Base-by-base conservation (phyloP, 2,888 invertebrate species). In the Thera obeliscata region DNA sequence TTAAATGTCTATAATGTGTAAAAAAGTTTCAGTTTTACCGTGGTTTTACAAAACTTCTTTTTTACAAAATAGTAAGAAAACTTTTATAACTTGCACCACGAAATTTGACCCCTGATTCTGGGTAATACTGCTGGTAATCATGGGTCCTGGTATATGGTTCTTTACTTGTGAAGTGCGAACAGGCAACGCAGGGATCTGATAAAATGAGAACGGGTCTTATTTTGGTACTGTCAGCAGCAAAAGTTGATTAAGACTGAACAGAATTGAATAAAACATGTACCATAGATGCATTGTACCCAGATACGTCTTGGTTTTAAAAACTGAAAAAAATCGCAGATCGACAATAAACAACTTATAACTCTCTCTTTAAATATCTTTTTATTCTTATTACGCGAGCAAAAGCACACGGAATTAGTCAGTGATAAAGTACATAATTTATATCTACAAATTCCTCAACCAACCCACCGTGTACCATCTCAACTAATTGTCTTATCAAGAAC, bases 401-500 rank as follows among this genome's bases (percentile, higher is more conserved):
- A 2, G 43, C 2, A 46, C 8, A 46, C 2, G 9, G 43, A 0
- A 9, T 9, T 46, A 9, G 43, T 41, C 4, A 41, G 41, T 41
- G 0, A 41, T 41, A 41, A 41, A 46, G 2, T 9, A 43, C 11
- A 49, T n/a, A 12, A 49, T 43, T 56, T 43, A 43, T 48, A 2
- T 57, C 6, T 38, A 9, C 49, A 35, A 35, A 9, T 54, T 48
- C 46, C 11, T 7, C 2, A 60, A 41, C 52, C 46, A 52, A 52
- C 38, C 11, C n/a, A 8, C 46, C 8, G 8, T 52, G 12, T 9
- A 38, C 7, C 54, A 59, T 56, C 36, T 52, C 38, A 63, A 66
- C 63, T 64, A 66, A 69, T 63, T 48, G 48, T 36, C 56, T 66
- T 61, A 66, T 69, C 69, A 57, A 52, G 3, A 43, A 57, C 22